Conservation (phyloP, 2,797 vertebrate species). For the Lagothrix lagotricha region DNA sequence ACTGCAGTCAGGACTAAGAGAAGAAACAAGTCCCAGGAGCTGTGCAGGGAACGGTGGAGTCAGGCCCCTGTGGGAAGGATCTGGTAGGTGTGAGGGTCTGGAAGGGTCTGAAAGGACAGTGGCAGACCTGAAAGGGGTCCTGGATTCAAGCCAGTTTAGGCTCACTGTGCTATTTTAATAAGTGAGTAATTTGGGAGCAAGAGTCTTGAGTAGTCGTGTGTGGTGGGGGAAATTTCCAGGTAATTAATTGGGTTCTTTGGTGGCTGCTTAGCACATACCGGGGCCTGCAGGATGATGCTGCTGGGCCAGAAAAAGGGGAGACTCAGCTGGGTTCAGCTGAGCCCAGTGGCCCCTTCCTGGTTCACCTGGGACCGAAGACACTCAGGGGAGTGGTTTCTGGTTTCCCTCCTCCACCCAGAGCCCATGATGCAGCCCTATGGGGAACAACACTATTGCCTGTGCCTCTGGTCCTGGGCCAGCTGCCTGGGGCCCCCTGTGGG, state of each 20-base stretch:
- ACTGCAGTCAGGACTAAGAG: not conserved
- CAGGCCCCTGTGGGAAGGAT: not conserved
- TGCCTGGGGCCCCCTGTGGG: not conserved
- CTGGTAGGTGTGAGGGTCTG: not conserved
- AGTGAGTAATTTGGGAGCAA: not conserved
- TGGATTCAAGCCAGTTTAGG: not conserved
- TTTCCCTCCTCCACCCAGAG: no score
- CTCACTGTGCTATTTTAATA: not conserved
- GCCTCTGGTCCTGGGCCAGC: no score
- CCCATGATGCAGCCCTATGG: not conserved
- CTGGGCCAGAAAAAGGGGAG: not conserved
- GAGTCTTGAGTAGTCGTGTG: not conserved
- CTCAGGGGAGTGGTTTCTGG: not conserved
- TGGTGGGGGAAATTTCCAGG: not conserved
- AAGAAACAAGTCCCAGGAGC: not conserved
- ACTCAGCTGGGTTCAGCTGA: no score
- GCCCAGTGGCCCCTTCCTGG: not conserved
- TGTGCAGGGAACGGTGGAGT: no score
- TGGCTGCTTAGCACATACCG: no score
- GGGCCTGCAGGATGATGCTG: not conserved
- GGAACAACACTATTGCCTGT: not conserved
- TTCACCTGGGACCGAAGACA: not conserved
- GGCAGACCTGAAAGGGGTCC: not conserved
- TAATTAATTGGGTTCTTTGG: not conserved
- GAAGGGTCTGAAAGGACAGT: not conserved